A percentile compares a stretch with the other conserved stretches of the same genome.
Conservation (phyloP, 1,140 invertebrate genomes). For the Araneus ventricosus region DNA sequence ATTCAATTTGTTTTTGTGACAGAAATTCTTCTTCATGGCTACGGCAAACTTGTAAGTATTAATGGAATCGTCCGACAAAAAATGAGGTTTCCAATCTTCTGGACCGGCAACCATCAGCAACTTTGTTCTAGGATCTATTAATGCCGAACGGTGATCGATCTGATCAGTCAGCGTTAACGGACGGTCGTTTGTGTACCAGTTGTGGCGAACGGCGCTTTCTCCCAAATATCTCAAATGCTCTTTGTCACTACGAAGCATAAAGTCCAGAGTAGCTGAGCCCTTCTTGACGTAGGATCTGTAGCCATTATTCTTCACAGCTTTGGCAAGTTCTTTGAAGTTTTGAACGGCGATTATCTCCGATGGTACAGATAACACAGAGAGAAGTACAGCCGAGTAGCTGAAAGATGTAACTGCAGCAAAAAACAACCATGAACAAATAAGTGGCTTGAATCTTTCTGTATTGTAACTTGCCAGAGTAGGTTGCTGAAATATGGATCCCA, state of each 20-base stretch:
- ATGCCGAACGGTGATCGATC: background rate
- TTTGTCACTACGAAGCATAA: background rate
- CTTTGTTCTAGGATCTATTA: background rate
- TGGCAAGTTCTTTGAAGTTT: slow-evolving; percentile 20
- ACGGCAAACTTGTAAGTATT: background rate
- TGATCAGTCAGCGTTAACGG: too few relatives aligned
- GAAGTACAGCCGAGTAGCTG: background rate
- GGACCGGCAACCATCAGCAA: background rate
- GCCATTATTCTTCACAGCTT: background rate
- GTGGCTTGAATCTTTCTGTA: too few relatives aligned
- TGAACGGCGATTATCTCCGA: too few relatives aligned
- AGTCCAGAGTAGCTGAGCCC: background rate
- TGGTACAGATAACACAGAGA: slow-evolving; percentile 11
- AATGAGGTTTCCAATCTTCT: too few relatives aligned
- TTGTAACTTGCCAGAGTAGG: too few relatives aligned
- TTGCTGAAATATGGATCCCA: too few relatives aligned
- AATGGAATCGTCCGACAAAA: background rate
- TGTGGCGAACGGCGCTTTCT: background rate
- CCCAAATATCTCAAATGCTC: background rate
- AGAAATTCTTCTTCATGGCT: slow-evolving; percentile 15
- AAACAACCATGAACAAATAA: too few relatives aligned
- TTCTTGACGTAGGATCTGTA: background rate
- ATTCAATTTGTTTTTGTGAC: slow-evolving; percentile 17
- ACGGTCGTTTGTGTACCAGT: background rate
- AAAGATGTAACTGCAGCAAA: background rate